A percentile compares a stretch with the other conserved stretches of the same genome.
These are phyloP conservation scores for Branchellion lobata DNA, from an alignment of 2,888 invertebrate species.

Conservation along the genomic window DNA sequence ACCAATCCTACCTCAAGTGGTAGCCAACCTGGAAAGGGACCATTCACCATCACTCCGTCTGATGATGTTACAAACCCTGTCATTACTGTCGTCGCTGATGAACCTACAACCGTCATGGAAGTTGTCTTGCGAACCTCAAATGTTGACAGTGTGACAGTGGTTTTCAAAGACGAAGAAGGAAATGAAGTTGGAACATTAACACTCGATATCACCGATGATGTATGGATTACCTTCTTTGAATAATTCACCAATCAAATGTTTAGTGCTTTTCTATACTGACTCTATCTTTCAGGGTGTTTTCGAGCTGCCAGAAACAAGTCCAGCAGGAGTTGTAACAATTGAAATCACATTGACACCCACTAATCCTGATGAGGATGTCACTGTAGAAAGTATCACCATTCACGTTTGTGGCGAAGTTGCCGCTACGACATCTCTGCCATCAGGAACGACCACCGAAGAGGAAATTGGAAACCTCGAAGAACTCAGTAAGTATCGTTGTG, in stretches of 20 bases:
- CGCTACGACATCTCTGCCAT: background rate
- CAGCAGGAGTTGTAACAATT: background rate
- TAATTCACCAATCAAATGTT: background rate
- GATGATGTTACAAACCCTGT: background rate
- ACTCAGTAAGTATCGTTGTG: no score
- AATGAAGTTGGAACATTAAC: background rate
- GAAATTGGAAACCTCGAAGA: background rate
- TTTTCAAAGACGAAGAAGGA: background rate
- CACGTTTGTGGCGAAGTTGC: background rate
- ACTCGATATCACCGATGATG: background rate
- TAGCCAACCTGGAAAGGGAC: background rate
- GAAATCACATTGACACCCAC: background rate
- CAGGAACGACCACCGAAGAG: background rate
- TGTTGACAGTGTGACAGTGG: background rate
- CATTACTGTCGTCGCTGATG: background rate
- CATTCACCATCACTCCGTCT: background rate
- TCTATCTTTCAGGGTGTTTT: background rate
- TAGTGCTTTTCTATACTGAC: background rate
- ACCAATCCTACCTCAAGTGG: background rate
- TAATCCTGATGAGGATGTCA: background rate
- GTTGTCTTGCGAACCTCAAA: background rate
- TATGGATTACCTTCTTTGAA: background rate
- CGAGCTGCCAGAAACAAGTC: background rate
- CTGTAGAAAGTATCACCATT: background rate
- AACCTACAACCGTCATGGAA: conserved; percentile 12